Conservation (phyloP, 2,113 vertebrate species). For the Pardalotus punctatus region DNA sequence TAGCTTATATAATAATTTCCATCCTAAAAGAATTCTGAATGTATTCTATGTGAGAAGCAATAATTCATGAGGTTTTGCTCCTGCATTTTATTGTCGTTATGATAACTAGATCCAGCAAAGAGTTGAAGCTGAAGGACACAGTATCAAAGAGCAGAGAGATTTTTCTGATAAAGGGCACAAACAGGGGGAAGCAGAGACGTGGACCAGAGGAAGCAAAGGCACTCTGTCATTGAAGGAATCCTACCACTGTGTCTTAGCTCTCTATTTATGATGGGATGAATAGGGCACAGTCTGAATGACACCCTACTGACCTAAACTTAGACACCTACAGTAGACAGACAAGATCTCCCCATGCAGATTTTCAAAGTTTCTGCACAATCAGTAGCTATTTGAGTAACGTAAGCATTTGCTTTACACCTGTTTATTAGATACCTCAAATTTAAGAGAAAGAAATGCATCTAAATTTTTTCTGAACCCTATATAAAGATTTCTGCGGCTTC, state of each 20-base stretch:
- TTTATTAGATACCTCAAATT: neutral
- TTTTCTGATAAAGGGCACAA: neutral
- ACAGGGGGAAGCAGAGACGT: neutral
- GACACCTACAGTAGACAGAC: neutral
- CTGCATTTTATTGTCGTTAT: neutral
- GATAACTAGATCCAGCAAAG: neutral
- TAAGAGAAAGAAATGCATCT: neutral
- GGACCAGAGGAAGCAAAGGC: neutral
- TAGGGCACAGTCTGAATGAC: neutral
- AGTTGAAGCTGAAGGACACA: neutral
- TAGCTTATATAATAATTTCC: neutral
- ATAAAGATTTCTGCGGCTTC: neutral
- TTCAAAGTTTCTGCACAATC: neutral
- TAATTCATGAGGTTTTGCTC: neutral
- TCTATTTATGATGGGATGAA: neutral
- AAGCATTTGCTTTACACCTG: neutral
- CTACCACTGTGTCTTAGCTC: neutral
- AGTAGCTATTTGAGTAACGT: neutral
- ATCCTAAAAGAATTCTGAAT: fast-evolving
- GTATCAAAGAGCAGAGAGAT: neutral
- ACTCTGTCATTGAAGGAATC: neutral
- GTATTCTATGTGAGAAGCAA: neutral
- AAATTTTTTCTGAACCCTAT: neutral
- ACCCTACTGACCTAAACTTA: neutral
- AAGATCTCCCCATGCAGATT: neutral